These are phyloP conservation scores for Brassicogethes aeneus DNA, from an alignment of 2,888 invertebrate species.

Conservation along the genomic window DNA sequence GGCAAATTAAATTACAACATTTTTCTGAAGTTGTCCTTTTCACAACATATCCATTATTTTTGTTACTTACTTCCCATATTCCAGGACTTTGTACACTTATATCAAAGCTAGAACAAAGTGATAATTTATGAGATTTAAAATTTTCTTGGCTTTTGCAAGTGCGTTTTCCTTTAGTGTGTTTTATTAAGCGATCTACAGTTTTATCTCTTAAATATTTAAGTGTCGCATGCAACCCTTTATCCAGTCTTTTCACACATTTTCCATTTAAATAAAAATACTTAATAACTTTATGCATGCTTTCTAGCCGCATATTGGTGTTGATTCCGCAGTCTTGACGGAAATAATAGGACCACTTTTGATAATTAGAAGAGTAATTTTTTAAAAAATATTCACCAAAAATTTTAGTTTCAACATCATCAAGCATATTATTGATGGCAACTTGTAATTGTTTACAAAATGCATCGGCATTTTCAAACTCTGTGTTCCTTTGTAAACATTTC, in stretches of 20 bases:
- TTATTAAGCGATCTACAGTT: not conserved
- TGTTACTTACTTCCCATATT: too few relatives aligned
- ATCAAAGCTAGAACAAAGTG: too few relatives aligned
- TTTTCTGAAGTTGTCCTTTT: not conserved
- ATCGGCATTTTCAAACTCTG: not conserved
- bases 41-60: too few relatives aligned
- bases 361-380: not conserved
- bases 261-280: not conserved
- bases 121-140: too few relatives aligned
- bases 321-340: not conserved
- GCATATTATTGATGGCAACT: not conserved
- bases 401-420: not conserved
- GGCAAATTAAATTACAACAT: not conserved
- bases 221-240: not conserved
- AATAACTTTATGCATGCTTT: not conserved
- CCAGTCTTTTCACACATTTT: not conserved
- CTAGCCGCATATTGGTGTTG: not conserved
- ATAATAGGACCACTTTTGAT: not conserved
- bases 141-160: not conserved
- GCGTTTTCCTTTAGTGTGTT: not conserved
- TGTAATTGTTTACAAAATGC: not conserved
- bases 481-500: not conserved
- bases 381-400: constrained; percentile 1
- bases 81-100: too few relatives aligned
- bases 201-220: not conserved